These are phyloP conservation scores for Tinea semifulvella DNA, from an alignment of 2,888 invertebrate species.

Conservation along the genomic window DNA sequence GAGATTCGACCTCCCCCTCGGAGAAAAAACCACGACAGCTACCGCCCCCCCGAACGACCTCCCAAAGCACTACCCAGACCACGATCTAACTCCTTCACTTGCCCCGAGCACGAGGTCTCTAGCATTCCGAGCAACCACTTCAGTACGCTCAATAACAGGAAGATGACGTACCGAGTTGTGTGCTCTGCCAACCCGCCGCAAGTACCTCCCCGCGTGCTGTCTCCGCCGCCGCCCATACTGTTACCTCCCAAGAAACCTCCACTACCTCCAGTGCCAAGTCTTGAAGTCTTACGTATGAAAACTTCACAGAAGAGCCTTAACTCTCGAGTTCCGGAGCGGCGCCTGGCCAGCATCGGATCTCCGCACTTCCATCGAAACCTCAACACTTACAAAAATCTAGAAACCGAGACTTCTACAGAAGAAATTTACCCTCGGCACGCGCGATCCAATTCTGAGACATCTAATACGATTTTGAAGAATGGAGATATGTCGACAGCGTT, in stretches of 20 bases:
- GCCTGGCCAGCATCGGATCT: constrained; percentile 71
- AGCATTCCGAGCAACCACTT: constrained; percentile 55
- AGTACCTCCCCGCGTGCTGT: constrained; percentile 57
- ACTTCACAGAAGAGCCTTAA: constrained; percentile 47
- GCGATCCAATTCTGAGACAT: constrained; percentile 56
- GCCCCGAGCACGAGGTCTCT: constrained; percentile 49
- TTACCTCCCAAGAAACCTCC: constrained; percentile 78
- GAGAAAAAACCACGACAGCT: constrained; percentile 60
- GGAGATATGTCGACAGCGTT: constrained; percentile 50
- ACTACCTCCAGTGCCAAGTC: constrained; percentile 73
- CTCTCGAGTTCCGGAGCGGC: constrained; percentile 49
- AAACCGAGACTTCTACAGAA: constrained; percentile 48
- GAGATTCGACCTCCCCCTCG: constrained; percentile 72
- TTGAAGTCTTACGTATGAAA: constrained; percentile 68
- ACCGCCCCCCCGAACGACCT: constrained; percentile 73
- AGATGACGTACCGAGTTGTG: constrained; percentile 51
- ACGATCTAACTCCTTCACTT: constrained; percentile 65
- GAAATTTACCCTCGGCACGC: constrained; percentile 56
- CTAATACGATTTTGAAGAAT: constrained; percentile 55
- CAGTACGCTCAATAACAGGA: constrained; percentile 52
- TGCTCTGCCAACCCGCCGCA: constrained; percentile 63
- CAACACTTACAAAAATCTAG: constrained; percentile 67
- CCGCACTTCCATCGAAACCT: constrained; percentile 70
- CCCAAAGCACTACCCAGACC: constrained; percentile 69
- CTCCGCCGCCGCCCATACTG: constrained; percentile 62